A percentile compares a stretch with the other conserved stretches of the same genome.
These are phyloP conservation scores for Kryptolebias marmoratus DNA, from an alignment of 2,113 vertebrate species.

Conservation along the genomic window DNA sequence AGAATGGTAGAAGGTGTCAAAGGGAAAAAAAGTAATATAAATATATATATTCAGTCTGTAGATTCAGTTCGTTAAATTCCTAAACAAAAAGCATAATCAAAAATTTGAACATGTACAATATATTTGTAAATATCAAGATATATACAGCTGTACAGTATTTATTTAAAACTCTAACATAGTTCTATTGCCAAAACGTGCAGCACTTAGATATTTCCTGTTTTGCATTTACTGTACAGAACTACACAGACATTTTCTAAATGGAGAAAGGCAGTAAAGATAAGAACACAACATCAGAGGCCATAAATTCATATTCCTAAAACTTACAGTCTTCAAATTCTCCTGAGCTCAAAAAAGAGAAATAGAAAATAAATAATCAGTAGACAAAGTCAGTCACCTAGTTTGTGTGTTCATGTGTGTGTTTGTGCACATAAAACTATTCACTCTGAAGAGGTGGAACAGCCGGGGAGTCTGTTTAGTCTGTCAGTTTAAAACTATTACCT, in stretches of 20 bases:
- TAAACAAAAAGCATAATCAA: constrained; percentile 56
- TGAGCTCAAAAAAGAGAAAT: constrained; percentile 47
- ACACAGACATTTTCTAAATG: constrained; percentile 19
- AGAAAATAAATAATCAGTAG: constrained; percentile 65
- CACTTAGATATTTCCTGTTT: neutral
- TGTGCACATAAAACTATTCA: constrained; percentile 76
- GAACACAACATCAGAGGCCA: constrained; percentile 18
- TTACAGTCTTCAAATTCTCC: constrained; percentile 37
- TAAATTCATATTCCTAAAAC: constrained; percentile 25
- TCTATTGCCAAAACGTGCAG: constrained; percentile 1
- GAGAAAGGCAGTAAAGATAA: constrained; percentile 8
- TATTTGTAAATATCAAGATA: neutral
- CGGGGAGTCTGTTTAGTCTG: constrained; percentile 82
- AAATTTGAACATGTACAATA: neutral
- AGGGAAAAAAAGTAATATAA: constrained; percentile 35
- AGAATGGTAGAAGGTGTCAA: constrained; percentile 68
- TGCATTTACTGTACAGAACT: neutral
- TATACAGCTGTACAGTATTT: neutral
- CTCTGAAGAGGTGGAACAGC: constrained; percentile 80
- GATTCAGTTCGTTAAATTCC: constrained; percentile 51
- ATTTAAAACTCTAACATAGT: constrained; percentile 15
- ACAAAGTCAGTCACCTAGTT: constrained; percentile 53
- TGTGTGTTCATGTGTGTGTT: constrained; percentile 46
- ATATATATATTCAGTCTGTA: constrained; percentile 62
- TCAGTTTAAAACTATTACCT: constrained; percentile 86